Evolutionary conservation across 2,888 invertebrate genomes (phyloP), one percentile per base, ranked within the genome.

Genomic region (Ischnura elegans): DNA sequence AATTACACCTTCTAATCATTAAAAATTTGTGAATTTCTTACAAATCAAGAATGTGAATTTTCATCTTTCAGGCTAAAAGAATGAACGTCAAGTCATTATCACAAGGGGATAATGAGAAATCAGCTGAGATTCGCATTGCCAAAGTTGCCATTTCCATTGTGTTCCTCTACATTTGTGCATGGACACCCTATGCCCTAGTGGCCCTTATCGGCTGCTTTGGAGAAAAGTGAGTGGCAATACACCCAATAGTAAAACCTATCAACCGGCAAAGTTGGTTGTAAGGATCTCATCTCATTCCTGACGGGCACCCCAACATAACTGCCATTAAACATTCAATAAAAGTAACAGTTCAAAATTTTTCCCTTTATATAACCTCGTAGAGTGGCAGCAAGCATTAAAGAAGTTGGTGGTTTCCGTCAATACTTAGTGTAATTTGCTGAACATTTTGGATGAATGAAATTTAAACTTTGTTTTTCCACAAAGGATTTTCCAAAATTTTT

Each of bases 91-190:
- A 98, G 94, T 97, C 97, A 0, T 95, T 98, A 25, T 97, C 97
- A 8, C 97, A 97, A 95, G 96, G 97, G 93, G 97, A 97, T 6
- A 97, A 97, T 0, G 96, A 97, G 94, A 97, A 97, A 95, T 97
- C 97, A 94, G 97, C 97, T 0, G 98, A 98, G 95, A 96, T 98
- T 94, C 96, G 97, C 86, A 98, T 98, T 95, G 97, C 98, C 19
- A 98, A 97, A 96, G 97, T 98, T n/a, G 97, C 97, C 0, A 97
- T 98, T 95, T 97, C 98, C 0, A 97, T 98, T 94, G 97, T 97
- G 95, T 98, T 97, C 96, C 96, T 98, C 5, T 98, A 97, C 95
- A 96, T 98, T 19, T 96, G 97, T 93, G 97, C 97, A 21, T 98
- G 98, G 98, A 97, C 97, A 4, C 98, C 98, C 0, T 98, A 98